A percentile compares a stretch with the other conserved stretches of the same genome.
Evolutionary conservation across 1,140 invertebrate genomes (phyloP).

Genomic region (Lepidurus couesii): DNA sequence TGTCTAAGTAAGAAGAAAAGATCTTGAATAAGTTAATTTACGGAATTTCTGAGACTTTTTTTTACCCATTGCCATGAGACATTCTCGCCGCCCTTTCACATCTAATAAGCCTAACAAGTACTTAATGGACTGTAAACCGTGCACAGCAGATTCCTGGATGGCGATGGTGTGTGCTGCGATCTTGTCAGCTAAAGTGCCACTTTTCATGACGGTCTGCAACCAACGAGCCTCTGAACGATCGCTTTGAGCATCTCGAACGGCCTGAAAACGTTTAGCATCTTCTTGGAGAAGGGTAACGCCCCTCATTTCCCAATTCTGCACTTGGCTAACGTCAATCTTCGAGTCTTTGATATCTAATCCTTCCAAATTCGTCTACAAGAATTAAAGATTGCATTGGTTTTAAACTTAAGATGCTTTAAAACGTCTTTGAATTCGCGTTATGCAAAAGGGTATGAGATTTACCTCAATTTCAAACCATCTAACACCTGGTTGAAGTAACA

Average conservation of each 20-base stretch:
- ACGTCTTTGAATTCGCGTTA: not conserved
- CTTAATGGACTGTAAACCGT: constrained; percentile 64
- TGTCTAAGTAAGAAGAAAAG: constrained; percentile 23
- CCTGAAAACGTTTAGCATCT: constrained; percentile 45
- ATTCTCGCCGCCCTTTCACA: constrained; percentile 73
- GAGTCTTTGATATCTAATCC: constrained; percentile 28
- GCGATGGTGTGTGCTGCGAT: constrained; percentile 74
- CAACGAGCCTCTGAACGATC: constrained; percentile 54
- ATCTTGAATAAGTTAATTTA: constrained; percentile 14
- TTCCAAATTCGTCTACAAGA: constrained; percentile 25
- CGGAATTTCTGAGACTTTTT: constrained; percentile 39
- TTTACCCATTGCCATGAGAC: constrained; percentile 54
- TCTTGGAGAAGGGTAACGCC: constrained; percentile 44
- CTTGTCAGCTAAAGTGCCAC: constrained; percentile 77
- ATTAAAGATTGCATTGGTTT: not conserved
- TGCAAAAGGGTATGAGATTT: not conserved
- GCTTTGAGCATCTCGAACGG: constrained; percentile 34
- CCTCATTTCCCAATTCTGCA: constrained; percentile 33
- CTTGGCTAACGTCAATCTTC: constrained; percentile 36
- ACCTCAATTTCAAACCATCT: constrained; percentile 26
- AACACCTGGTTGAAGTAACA: constrained; percentile 30
- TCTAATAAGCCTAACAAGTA: constrained; percentile 70
- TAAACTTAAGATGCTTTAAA: constrained; percentile 3
- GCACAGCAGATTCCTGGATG: constrained; percentile 77
- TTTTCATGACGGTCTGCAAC: constrained; percentile 70